These are phyloP conservation scores for Petrocephalus zakoni DNA, from an alignment of 2,113 vertebrate genomes.

Conservation along the genomic window DNA sequence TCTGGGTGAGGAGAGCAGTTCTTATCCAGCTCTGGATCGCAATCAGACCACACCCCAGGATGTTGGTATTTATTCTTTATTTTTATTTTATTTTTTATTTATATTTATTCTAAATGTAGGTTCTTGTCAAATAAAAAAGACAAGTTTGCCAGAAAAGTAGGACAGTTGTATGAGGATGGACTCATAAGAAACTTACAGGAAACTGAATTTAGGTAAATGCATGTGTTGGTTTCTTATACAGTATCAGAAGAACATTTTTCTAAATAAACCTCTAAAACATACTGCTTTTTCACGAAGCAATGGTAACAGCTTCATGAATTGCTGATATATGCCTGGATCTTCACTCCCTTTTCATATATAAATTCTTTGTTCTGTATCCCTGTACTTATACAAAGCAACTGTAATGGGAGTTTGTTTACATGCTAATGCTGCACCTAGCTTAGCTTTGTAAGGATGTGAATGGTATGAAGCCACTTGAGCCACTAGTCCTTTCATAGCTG, in stretches of 20 bases:
- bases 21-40: not conserved
- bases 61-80: not conserved
- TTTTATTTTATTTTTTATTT: too few species aligned
- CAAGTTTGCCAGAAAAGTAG: not conserved
- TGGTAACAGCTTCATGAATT: not conserved
- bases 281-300: not conserved
- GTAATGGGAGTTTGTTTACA: not conserved
- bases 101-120: too few species aligned
- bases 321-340: not conserved
- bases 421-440: not conserved
- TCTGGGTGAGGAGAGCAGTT: not conserved
- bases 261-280: not conserved
- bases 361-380: too few species aligned
- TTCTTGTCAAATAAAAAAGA: not conserved
- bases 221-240: not conserved
- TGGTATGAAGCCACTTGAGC: not conserved
- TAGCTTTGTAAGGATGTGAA: not conserved
- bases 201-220: not conserved
- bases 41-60: not conserved
- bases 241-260: not conserved
- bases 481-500: not conserved
- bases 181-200: not conserved
- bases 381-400: not conserved
- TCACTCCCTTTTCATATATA: not conserved
- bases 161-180: not conserved